phyloP scores from a whole-genome alignment of 2,113 vertebrate species.

The Gorsachius goisagi region DNA sequence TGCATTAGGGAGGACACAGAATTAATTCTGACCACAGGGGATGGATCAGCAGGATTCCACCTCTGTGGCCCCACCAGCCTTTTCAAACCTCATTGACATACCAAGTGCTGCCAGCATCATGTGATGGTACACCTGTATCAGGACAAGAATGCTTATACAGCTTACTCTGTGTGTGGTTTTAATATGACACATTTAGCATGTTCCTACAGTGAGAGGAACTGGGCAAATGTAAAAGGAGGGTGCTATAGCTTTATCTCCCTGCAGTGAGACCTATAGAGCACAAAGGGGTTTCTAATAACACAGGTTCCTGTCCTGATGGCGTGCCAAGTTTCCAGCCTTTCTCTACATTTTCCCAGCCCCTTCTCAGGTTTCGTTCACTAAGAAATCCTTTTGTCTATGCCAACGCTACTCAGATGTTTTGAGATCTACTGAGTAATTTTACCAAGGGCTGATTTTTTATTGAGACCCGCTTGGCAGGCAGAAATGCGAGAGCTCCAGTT shows the following conservation, averaged over 20 bases:
- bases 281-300: neutral
- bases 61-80: neutral
- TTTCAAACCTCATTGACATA: neutral
- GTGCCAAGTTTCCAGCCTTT: slow-evolving; percentile 9
- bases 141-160: neutral
- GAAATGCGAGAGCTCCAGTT: neutral
- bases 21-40: neutral
- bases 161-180: neutral
- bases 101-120: neutral
- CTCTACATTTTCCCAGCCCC: neutral
- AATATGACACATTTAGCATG: neutral
- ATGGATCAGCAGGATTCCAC: neutral
- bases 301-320: neutral
- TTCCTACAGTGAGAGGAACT: neutral
- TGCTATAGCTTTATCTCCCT: neutral
- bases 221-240: neutral
- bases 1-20: neutral
- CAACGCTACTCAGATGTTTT: neutral
- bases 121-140: neutral
- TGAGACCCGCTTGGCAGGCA: neutral
- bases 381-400: slow-evolving; percentile 4
- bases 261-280: neutral
- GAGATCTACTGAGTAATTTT: neutral
- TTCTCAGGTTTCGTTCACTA: neutral
- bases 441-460: neutral